Conservation (phyloP, 2,113 vertebrate species). For the Balaenoptera acutorostrata region DNA sequence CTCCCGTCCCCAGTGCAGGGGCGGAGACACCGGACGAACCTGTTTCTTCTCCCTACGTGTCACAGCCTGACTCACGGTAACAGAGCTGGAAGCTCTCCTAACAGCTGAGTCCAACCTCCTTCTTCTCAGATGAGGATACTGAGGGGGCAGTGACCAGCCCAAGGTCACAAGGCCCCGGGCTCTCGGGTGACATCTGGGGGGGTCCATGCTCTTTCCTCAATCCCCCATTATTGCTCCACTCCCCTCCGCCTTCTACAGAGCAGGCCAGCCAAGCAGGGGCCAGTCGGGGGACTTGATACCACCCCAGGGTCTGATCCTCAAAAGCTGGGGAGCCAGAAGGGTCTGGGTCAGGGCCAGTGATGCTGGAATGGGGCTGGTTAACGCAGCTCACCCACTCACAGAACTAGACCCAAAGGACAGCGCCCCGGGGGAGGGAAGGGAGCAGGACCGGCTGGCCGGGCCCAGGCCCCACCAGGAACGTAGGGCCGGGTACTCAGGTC, state of each 20-base stretch:
- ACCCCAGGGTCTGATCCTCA: background rate
- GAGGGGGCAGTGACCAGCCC: background rate
- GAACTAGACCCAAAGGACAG: background rate
- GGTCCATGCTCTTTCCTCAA: background rate
- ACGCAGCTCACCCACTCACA: background rate
- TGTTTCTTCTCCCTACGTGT: slow-evolving; percentile 6
- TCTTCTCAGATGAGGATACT: background rate
- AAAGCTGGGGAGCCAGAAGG: background rate
- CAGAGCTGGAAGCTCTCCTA: background rate
- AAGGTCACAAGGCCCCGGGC: background rate
- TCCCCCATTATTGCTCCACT: rapidly evolving
- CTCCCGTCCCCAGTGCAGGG: background rate
- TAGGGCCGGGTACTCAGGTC: too few species aligned
- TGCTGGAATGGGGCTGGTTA: background rate
- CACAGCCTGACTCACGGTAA: background rate
- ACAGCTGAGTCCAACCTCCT: background rate
- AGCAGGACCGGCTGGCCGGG: background rate
- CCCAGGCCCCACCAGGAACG: background rate
- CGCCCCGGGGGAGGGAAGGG: rapidly evolving
- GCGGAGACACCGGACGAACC: background rate
- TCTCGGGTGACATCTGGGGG: background rate
- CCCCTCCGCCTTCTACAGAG: background rate
- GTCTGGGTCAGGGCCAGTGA: rapidly evolving
- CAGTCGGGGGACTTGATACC: rapidly evolving
- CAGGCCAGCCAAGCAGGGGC: background rate